Base-by-base conservation (phyloP, 1,140 invertebrate species). In the Drosophila mayri region DNA sequence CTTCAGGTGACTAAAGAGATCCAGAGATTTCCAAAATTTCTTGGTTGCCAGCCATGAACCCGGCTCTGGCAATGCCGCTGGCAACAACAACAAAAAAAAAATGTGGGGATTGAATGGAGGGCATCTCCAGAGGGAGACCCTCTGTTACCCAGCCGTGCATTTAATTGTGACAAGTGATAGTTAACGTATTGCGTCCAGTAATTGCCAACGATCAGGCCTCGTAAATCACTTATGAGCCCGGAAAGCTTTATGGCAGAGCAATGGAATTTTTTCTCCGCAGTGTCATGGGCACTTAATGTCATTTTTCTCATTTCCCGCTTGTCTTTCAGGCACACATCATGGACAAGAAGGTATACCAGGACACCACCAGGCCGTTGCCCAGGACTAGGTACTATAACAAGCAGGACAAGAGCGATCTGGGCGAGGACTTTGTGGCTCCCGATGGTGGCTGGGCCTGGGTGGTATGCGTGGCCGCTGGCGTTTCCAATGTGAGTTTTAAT, bases 371-470 rank as follows among this genome's bases (percentile, higher is more conserved):
- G 35, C 86, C 91, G 9, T 25, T 90, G 55, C 22, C 59, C 3
- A 75, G 46, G 11, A 16, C 5, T 0, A 62, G 76, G 47, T 90
- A 90, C 44, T 90, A 90, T 49, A 86, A 88, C 28, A 62, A 60
- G 0, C 71, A 81, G 12, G 85, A 92, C 30, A 93, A 93, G 50
- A 91, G 82, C 44, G 92, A 93, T 77, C 41, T 93, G 43, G 92
- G 92, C 18, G 73, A 66, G 11, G 65, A 90, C 64, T 93, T 93
- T 71, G 82, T 93, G 52, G 91, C 92, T 0, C 92, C 92, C 43
- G 92, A 93, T 76, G 92, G 76, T 14, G 92, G 92, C 7, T 92
- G 92, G 92, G 88, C 92, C 18, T 93, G 92, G 92, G 25, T 93
- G 28, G 91, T 93, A 2, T 92, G 91, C 65, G 63, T 93, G 0